Evolutionary conservation across 1,140 invertebrate species (phyloP).

Genomic region (Macrobrachium rosenbergii): DNA sequence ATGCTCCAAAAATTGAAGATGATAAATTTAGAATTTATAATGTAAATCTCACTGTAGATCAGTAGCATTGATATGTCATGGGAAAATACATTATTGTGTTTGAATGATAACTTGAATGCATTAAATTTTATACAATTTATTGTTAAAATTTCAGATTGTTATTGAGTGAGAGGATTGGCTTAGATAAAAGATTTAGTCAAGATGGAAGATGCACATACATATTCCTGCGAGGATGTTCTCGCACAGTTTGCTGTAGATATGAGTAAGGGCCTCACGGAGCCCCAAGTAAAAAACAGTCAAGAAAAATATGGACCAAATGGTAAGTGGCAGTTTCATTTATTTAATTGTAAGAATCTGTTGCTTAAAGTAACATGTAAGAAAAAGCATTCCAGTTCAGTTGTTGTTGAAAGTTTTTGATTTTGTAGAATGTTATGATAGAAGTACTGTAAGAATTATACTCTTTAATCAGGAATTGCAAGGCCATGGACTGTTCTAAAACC

Average conservation of each 20-base stretch:
- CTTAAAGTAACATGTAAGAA: background rate
- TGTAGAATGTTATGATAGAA: too few species aligned
- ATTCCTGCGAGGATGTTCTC: conserved; percentile 94
- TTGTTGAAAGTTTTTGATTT: too few species aligned
- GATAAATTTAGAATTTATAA: too few species aligned
- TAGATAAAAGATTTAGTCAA: conserved; percentile 68
- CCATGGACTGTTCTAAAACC: too few species aligned
- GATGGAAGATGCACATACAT: conserved; percentile 98
- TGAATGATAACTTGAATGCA: too few species aligned
- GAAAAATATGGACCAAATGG: conserved; percentile 99
- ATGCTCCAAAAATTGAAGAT: too few species aligned
- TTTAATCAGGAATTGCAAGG: too few species aligned
- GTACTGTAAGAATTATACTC: too few species aligned
- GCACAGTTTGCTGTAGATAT: conserved; percentile 91
- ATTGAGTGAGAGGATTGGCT: background rate
- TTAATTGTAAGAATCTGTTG: background rate
- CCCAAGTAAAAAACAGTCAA: conserved; percentile 95
- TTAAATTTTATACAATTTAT: background rate
- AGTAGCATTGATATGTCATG: too few species aligned
- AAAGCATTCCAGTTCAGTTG: background rate
- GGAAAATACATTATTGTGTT: too few species aligned
- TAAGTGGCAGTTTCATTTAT: conserved; percentile 75
- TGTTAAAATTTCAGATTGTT: conserved; percentile 26
- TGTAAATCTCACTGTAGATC: too few species aligned
- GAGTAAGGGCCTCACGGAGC: conserved; percentile 89